Evolutionary conservation across 2,113 vertebrate genomes (phyloP), one percentile per base, ranked within the genome.

Genomic region (Porphyrio hochstetteri): DNA sequence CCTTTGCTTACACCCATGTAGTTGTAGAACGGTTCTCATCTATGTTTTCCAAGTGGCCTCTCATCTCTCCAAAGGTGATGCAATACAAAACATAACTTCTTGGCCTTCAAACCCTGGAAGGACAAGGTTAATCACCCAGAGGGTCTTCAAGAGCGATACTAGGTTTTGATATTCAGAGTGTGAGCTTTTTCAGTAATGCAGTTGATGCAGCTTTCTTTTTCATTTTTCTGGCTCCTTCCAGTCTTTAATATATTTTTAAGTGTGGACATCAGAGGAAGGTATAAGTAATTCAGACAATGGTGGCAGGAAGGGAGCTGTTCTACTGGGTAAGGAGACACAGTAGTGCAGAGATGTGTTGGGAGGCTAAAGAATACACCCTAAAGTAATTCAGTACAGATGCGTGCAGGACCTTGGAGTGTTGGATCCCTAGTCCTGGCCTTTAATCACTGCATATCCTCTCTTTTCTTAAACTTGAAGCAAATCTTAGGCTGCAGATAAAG

Each of bases 401-500:
- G 11, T n/a, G 11, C 48, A 94, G 52, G 27, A 93, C 36, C 46
- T 60, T 52, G 46, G 27, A 80, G 63, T 35, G 71, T 38, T 81
- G 19, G 13, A 89, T 71, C 82, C 28, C 14, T 2, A 0, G 15
- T 82, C 25, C 53, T 72, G 61, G 70, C 23, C 31, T 92, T 92
- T 85, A 87, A 85, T 65, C 81, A 57, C 33, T 79, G 57, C 6
- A 31, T 87, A 76, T 76, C 23, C 44, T 79, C 40, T 76, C 61
- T 61, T 65, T 28, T 63, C 60, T 89, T 82, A 72, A 80, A 92
- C 28, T 4, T 18, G 61, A 90, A 69, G 59, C 27, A 92, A 60
- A 91, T 76, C 36, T 76, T 95, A 67, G n/a, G 46, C 84, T 76
- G 46, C n/a, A 96, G 70, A 72, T 74, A 91, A 75, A 74, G 36